Percentiles rank a stretch among this genome's conserved stretches.
Evolutionary conservation across 2,888 invertebrate species (phyloP).

Genomic region (Diaperis boleti): DNA sequence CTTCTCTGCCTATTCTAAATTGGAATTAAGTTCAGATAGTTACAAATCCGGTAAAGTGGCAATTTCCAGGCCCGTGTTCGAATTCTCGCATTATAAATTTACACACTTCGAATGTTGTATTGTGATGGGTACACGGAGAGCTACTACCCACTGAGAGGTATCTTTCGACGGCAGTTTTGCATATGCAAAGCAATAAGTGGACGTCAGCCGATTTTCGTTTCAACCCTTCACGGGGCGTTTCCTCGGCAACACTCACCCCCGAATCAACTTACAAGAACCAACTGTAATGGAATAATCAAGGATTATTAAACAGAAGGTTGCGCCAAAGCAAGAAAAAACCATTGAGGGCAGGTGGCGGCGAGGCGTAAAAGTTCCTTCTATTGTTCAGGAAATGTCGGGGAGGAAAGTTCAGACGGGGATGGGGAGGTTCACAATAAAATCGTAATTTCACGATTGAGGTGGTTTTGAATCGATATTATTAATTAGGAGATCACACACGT

Average conservation of each 20-base stretch:
- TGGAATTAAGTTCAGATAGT: constrained; percentile 23
- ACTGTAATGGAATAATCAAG: constrained; percentile 35
- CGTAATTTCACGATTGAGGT: background rate
- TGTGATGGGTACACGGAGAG: constrained; percentile 16
- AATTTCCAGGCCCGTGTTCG: constrained; percentile 32
- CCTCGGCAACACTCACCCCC: constrained; percentile 19
- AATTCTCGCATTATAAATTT: constrained; percentile 27
- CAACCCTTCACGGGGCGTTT: constrained; percentile 32
- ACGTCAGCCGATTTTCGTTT: constrained; percentile 25
- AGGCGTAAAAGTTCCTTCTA: background rate
- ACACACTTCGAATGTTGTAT: constrained; percentile 16
- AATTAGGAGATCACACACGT: too few relatives aligned
- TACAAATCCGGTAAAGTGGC: constrained; percentile 37
- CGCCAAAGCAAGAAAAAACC: constrained; percentile 16
- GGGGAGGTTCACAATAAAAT: background rate
- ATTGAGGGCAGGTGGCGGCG: constrained; percentile 20
- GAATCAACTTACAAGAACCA: constrained; percentile 28
- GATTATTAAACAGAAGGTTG: constrained; percentile 33
- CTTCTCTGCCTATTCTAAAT: constrained; percentile 8
- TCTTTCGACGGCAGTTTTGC: constrained; percentile 17
- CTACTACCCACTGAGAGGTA: constrained; percentile 3
- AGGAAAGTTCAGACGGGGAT: background rate
- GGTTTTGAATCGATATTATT: too few relatives aligned
- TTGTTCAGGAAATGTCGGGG: constrained; percentile 2
- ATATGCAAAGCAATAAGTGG: constrained; percentile 31